These are phyloP conservation scores for Polymixis flavicincta DNA, from an alignment of 2,888 invertebrate genomes.

Conservation along the genomic window DNA sequence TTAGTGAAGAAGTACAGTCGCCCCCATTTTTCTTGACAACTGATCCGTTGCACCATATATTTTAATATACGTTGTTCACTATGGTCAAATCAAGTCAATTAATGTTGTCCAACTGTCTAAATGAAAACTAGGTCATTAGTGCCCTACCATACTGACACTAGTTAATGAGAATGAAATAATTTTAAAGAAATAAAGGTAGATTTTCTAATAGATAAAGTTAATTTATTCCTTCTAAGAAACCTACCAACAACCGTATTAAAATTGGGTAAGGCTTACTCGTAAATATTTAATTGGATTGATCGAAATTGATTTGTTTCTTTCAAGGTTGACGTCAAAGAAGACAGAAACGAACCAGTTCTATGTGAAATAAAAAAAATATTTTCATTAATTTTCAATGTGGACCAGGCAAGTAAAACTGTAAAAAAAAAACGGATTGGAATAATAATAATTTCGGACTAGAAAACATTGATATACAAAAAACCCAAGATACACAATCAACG, in stretches of 20 bases:
- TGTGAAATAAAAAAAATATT: slow-evolving; percentile 5
- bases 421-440: not conserved
- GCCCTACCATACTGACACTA: not conserved
- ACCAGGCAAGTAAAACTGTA: not conserved
- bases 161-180: not conserved
- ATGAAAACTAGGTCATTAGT: not conserved
- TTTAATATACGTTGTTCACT: too few species aligned
- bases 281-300: slow-evolving; percentile 52
- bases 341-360: slow-evolving; percentile 11
- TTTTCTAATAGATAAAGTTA: slow-evolving; percentile 26
- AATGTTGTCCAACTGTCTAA: not conserved
- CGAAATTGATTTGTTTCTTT: slow-evolving; percentile 48
- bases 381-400: not conserved
- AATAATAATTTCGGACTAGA: not conserved
- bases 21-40: too few species aligned
- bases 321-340: slow-evolving; percentile 38
- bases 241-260: slow-evolving; percentile 25
- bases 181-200: slow-evolving; percentile 7
- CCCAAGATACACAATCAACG: too few species aligned
- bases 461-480: too few species aligned
- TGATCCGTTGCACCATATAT: not conserved
- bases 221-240: slow-evolving; percentile 38
- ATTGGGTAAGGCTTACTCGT: slow-evolving; percentile 37
- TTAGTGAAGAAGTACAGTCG: not conserved
- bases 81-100: not conserved